Evolutionary conservation across 1,140 invertebrate genomes (phyloP), one percentile per base, ranked within the genome.

Genomic region (Drosophila ohnishii): DNA sequence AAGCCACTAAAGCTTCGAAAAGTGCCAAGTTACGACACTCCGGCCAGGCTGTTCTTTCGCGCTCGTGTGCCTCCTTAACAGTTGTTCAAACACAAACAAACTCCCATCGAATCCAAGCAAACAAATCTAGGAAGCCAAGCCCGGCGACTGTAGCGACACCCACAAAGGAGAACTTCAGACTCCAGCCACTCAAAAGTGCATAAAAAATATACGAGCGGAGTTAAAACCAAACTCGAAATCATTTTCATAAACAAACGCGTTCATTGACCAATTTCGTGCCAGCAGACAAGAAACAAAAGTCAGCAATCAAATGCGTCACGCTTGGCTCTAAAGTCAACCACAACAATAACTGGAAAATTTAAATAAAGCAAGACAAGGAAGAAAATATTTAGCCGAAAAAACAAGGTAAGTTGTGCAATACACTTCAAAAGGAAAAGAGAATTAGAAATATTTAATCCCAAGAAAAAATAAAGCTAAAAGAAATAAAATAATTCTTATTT

Each of bases 251-350:
- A 71, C 75, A 72, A 80, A 70, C 63, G 83, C 84, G 83, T 86
- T 87, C 83, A 86, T 87, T 86, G 83, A 86, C 83, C 84, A 86
- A 86, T 57, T 64, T 48, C 19, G 57, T 40, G 47, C 44, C 39
- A 65, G 25, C 34, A 39, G 47, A 58, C 67, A 69, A 59, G 65
- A 67, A 75, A 71, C 67, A 67, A 75, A 75, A 75, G 37, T 67
- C 50, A 55, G 58, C 67, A 72, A 72, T 67, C 71, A 74, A 75
- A 73, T 67, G 72, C 80, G 80, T 83, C 80, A 84, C 77, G 58
- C 58, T 71, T 57, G 40, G 47, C 48, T 65, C 63, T 58, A 65
- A 70, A 58, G 72, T 70, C 64, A 74, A 80, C 74, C 57, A 39
- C 65, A 66, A 62, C 40, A 63, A 48, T 60, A 78, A 72, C 53